Evolutionary conservation across 1,140 invertebrate species (phyloP).

Genomic region (Hylaeus anthracinus): DNA sequence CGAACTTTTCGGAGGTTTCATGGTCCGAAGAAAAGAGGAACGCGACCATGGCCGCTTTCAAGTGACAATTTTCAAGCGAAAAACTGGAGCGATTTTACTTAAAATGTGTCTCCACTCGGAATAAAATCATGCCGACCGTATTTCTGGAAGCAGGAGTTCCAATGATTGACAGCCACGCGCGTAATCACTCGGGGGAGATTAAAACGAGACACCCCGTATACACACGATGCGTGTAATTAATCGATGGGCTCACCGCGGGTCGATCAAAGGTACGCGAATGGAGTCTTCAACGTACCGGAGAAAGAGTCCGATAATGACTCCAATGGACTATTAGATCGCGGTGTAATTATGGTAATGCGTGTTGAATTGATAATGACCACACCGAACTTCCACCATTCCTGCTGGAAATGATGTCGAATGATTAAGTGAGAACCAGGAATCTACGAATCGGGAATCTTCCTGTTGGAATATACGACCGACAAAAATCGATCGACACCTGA

Average conservation of each 20-base stretch:
- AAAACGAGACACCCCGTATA: not conserved
- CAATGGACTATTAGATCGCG: not conserved
- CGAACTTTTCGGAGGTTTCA: constrained; percentile 39
- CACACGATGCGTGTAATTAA: constrained; percentile 40
- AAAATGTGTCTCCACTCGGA: too few relatives aligned
- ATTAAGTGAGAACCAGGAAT: not conserved
- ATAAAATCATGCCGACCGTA: too few relatives aligned
- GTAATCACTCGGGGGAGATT: constrained; percentile 1
- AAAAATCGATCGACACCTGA: too few relatives aligned
- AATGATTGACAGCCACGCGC: too few relatives aligned
- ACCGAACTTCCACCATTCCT: not conserved
- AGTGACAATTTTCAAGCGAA: too few relatives aligned
- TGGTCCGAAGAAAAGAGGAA: too few relatives aligned
- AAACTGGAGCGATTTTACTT: too few relatives aligned
- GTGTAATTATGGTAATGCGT: constrained; percentile 29
- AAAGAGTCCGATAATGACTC: not conserved
- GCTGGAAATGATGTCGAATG: not conserved
- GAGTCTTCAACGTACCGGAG: not conserved
- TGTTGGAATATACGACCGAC: too few relatives aligned
- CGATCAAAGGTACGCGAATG: constrained; percentile 40
- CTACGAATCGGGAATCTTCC: not conserved
- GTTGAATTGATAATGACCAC: constrained; percentile 9
- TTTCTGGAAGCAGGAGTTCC: too few relatives aligned
- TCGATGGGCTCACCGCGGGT: constrained; percentile 28
- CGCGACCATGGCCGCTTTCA: too few relatives aligned